phyloP scores from a whole-genome alignment of 2,797 vertebrate species.

The Hyperoplus lanceolatus region DNA sequence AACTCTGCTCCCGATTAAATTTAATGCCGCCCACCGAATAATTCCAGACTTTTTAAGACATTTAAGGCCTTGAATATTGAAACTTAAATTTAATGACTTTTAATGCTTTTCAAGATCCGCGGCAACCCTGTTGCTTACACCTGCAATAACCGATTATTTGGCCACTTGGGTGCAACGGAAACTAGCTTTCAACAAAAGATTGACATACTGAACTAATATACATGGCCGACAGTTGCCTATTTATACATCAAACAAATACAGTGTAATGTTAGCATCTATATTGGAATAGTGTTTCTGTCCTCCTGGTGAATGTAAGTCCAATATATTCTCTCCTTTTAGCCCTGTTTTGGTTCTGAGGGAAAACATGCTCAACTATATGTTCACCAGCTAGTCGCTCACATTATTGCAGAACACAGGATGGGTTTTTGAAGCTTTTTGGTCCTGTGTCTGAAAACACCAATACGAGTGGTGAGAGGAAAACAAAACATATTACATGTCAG shows the following conservation, averaged over 20 bases:
- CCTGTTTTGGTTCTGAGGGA: neutral
- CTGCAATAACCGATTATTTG: neutral
- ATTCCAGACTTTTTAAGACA: no score
- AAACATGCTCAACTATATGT: neutral
- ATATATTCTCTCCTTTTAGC: constrained; percentile 3
- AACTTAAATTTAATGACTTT: no score
- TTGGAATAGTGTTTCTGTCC: neutral
- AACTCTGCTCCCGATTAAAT: no score
- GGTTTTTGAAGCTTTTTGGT: neutral
- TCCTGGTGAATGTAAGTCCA: neutral
- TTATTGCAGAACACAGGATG: neutral
- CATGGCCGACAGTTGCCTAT: neutral
- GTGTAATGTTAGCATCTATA: neutral
- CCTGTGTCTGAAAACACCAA: neutral
- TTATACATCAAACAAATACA: neutral
- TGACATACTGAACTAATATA: neutral
- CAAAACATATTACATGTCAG: neutral
- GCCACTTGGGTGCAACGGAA: neutral
- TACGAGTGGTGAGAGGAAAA: neutral
- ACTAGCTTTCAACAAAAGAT: neutral
- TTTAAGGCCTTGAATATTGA: no score
- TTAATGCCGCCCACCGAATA: no score
- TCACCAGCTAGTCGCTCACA: neutral
- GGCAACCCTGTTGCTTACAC: neutral
- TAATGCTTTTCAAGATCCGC: no score